Conservation (phyloP, 2,888 invertebrate genomes). For the Dicyrtomina minuta region DNA sequence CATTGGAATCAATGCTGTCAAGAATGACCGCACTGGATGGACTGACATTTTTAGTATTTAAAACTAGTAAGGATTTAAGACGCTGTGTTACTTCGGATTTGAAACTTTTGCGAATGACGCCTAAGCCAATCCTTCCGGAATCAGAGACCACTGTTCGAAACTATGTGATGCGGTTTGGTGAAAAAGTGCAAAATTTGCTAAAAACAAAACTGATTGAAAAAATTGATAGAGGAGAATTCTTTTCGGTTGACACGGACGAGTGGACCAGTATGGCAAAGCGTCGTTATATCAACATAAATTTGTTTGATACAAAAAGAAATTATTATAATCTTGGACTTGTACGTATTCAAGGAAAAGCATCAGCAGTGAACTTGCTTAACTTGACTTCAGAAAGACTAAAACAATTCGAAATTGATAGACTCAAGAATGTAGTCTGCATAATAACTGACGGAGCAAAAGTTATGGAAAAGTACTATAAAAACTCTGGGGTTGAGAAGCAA, state of each 20-base stretch:
- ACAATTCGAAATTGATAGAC: not conserved
- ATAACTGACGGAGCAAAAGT: not conserved
- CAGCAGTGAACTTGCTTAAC: not conserved
- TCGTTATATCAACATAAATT: not conserved
- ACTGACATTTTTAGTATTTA: too few species aligned
- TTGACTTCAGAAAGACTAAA: not conserved
- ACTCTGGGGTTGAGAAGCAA: not conserved
- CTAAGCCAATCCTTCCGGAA: too few species aligned
- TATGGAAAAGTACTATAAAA: not conserved
- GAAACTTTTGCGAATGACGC: too few species aligned
- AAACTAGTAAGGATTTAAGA: too few species aligned
- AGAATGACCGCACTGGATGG: too few species aligned
- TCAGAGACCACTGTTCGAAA: too few species aligned
- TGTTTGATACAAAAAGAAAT: not conserved
- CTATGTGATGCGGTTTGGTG: too few species aligned
- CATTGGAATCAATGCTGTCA: too few species aligned
- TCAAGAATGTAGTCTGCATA: not conserved
- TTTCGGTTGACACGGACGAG: not conserved
- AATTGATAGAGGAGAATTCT: not conserved
- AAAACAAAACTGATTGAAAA: too few species aligned
- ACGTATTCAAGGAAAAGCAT: not conserved
- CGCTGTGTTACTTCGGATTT: too few species aligned
- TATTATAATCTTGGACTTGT: not conserved
- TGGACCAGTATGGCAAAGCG: not conserved
- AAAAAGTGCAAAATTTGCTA: too few species aligned